These are phyloP conservation scores for Hylyphantes graminicola DNA, from an alignment of 1,140 invertebrate species.

Conservation along the genomic window DNA sequence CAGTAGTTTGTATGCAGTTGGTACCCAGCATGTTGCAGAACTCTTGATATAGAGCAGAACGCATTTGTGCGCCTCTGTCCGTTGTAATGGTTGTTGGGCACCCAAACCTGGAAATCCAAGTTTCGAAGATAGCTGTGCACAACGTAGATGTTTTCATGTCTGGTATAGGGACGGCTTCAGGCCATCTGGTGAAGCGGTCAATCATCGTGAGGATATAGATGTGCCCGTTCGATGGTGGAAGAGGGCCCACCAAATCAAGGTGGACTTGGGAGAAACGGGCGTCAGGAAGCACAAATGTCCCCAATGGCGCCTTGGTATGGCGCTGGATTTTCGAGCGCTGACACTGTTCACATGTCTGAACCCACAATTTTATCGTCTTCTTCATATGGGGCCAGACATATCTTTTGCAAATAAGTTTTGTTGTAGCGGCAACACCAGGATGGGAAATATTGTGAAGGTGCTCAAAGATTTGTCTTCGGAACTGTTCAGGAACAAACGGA, in stretches of 20 bases:
- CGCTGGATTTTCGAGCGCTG: too few relatives aligned
- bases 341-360: conserved; percentile 32
- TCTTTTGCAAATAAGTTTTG: neutral
- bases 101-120: too few relatives aligned
- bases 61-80: neutral
- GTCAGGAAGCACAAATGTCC: neutral
- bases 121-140: too few relatives aligned
- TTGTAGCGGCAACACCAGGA: conserved; percentile 53
- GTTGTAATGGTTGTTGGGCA: too few relatives aligned
- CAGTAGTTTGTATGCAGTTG: too few relatives aligned
- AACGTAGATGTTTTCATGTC: too few relatives aligned
- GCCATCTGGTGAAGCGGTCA: conserved; percentile 48
- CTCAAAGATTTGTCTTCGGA: conserved; percentile 61
- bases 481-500: conserved; percentile 3
- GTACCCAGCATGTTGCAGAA: too few relatives aligned
- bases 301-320: neutral
- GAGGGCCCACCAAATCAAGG: too few relatives aligned
- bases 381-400: neutral
- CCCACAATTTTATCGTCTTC: neutral
- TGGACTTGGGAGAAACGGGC: too few relatives aligned
- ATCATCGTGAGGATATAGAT: too few relatives aligned
- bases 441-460: conserved; percentile 63
- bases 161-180: neutral
- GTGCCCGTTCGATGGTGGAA: conserved; percentile 19
- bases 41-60: too few relatives aligned